These are phyloP conservation scores for Lophius piscatorius DNA, from an alignment of 2,113 vertebrate genomes.

Conservation along the genomic window DNA sequence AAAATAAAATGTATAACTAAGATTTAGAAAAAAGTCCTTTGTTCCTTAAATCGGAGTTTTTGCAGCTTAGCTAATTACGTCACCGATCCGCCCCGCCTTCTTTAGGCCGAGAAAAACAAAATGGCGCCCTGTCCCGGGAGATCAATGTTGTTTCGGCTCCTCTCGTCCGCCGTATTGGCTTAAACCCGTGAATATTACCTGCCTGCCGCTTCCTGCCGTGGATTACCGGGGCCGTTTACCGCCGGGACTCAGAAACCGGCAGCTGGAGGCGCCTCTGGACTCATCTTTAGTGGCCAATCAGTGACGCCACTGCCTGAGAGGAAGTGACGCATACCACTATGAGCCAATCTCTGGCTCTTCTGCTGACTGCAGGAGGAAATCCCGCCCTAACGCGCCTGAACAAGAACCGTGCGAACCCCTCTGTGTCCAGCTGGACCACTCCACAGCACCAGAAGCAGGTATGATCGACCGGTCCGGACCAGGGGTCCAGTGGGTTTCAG, in stretches of 20 bases:
- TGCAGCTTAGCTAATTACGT: slow-evolving; percentile 22
- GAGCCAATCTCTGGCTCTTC: slow-evolving; percentile 22
- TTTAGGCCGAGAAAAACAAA: slow-evolving; percentile 36
- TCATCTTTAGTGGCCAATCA: slow-evolving; percentile 29
- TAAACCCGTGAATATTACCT: rapidly evolving
- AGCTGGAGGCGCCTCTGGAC: background rate
- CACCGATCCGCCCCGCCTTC: background rate
- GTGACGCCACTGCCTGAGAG: background rate
- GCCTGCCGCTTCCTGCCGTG: background rate
- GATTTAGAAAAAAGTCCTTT: too few relatives aligned
- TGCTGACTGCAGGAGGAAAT: slow-evolving; percentile 13
- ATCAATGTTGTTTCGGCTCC: background rate
- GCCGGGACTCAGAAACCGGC: slow-evolving; percentile 2
- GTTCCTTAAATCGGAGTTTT: too few relatives aligned
- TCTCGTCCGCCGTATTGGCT: background rate
- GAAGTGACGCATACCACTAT: slow-evolving; percentile 7
- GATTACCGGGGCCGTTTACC: background rate
- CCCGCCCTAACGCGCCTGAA: slow-evolving; percentile 41
- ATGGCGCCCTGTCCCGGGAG: slow-evolving; percentile 30
- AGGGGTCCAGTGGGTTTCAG: too few relatives aligned
- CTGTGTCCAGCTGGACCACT: background rate
- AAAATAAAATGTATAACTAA: too few relatives aligned
- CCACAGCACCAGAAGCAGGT: slow-evolving; percentile 36
- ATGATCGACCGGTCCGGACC: background rate
- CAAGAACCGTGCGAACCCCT: slow-evolving; percentile 17